These are phyloP conservation scores for Crax fasciolata DNA, from an alignment of 2,797 vertebrate species.

Conservation along the genomic window DNA sequence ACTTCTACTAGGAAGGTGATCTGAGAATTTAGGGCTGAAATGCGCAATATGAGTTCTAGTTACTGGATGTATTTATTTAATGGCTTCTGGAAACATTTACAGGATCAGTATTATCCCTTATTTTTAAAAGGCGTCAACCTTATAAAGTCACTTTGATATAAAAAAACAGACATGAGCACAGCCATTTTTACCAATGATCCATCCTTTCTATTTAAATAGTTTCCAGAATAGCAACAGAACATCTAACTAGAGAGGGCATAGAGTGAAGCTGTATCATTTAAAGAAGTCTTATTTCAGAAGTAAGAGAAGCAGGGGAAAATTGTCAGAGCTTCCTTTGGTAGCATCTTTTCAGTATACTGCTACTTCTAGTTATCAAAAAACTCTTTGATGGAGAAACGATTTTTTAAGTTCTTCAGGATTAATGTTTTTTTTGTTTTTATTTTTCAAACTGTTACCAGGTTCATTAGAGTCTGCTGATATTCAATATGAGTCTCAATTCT, in stretches of 20 bases:
- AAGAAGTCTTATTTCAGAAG: background rate
- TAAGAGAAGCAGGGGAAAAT: background rate
- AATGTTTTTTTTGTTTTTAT: background rate
- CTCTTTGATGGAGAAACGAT: background rate
- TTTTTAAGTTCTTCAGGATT: background rate
- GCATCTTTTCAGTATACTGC: background rate
- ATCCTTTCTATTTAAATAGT: background rate
- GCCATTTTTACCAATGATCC: background rate
- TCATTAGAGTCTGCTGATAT: background rate
- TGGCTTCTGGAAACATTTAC: background rate
- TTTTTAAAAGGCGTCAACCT: background rate
- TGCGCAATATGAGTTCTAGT: background rate
- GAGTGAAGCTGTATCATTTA: background rate
- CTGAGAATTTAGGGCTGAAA: constrained; percentile 6
- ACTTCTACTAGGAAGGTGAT: background rate
- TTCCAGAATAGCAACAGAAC: background rate
- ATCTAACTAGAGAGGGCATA: background rate
- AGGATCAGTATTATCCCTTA: background rate
- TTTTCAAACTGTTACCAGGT: background rate
- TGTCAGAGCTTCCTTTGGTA: background rate
- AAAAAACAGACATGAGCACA: background rate
- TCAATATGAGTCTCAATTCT: background rate
- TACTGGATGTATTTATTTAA: background rate
- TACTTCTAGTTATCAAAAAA: background rate
- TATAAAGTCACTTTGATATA: background rate